A percentile compares a stretch with the other conserved stretches of the same genome.
These are phyloP conservation scores for Caenorhabditis briggsae DNA, from an alignment of 1,140 invertebrate species.

Conservation along the genomic window DNA sequence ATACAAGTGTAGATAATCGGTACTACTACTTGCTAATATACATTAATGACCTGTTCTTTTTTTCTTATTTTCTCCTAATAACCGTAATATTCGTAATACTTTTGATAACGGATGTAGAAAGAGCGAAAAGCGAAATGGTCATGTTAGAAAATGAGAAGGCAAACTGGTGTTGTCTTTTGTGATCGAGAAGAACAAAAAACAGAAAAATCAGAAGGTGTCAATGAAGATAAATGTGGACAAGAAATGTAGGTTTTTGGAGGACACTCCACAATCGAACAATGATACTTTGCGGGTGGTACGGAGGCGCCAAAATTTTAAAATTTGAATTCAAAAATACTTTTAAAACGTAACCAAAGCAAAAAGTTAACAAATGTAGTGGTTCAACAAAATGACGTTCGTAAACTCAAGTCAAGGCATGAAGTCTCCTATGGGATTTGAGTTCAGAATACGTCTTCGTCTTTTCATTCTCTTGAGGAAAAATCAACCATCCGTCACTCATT, in stretches of 20 bases:
- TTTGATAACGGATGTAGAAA: slow-evolving; percentile 6
- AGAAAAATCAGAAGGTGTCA: slow-evolving; percentile 26
- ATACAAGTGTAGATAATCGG: slow-evolving; percentile 15
- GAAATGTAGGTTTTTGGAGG: slow-evolving; percentile 44
- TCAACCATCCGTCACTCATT: slow-evolving; percentile 52
- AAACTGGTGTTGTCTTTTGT: background rate
- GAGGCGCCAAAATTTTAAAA: slow-evolving; percentile 33
- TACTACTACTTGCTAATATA: slow-evolving; percentile 17
- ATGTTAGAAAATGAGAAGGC: background rate
- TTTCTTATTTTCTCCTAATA: slow-evolving; percentile 9
- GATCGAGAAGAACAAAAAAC: background rate
- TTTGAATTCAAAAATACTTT: background rate
- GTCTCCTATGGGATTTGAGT: slow-evolving; percentile 34
- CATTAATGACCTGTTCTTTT: slow-evolving; percentile 10
- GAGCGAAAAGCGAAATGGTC: background rate
- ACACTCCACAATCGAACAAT: slow-evolving; percentile 14
- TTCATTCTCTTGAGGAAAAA: background rate
- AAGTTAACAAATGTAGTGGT: slow-evolving; percentile 1
- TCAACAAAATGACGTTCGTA: slow-evolving; percentile 9
- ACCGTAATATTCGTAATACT: background rate
- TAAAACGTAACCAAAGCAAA: too few relatives aligned
- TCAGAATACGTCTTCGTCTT: background rate
- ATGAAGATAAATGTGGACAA: slow-evolving; percentile 47
- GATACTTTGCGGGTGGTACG: slow-evolving; percentile 25
- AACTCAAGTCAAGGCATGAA: background rate